Percentiles rank a stretch among this genome's conserved stretches.
Evolutionary conservation across 2,888 invertebrate species (phyloP).

Genomic region (Molanna angustata): DNA sequence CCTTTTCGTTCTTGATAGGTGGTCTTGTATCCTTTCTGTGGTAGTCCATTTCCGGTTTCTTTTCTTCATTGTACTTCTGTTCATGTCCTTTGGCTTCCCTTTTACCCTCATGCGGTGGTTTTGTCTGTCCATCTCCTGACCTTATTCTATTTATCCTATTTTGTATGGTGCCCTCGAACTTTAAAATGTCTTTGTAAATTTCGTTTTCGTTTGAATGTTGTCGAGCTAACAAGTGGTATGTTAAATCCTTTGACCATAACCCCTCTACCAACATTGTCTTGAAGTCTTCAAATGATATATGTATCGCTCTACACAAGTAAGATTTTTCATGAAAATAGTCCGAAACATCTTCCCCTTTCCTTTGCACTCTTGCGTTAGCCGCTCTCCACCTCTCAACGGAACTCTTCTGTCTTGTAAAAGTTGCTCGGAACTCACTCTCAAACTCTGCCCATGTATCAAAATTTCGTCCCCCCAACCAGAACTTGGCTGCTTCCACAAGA

Average conservation of each 20-base stretch:
- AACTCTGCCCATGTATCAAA: neutral
- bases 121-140: too few species aligned
- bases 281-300: neutral
- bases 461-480: neutral
- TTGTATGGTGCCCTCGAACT: neutral
- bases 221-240: neutral
- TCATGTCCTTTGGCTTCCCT: too few species aligned
- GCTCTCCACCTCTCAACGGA: constrained; percentile 2
- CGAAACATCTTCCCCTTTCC: neutral
- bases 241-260: neutral
- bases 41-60: too few species aligned
- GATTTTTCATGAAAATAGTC: neutral
- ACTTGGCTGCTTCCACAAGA: neutral
- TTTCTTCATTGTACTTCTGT: too few species aligned
- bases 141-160: neutral
- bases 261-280: neutral
- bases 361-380: constrained; percentile 1
- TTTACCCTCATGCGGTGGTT: too few species aligned
- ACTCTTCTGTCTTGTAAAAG: neutral
- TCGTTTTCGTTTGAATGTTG: neutral
- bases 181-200: neutral
- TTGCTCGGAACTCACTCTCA: neutral
- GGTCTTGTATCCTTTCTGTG: too few species aligned
- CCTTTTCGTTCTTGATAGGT: too few species aligned
- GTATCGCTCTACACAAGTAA: neutral